Base-by-base conservation (phyloP, 1,140 invertebrate genomes). In the Monochamus saltuarius region DNA sequence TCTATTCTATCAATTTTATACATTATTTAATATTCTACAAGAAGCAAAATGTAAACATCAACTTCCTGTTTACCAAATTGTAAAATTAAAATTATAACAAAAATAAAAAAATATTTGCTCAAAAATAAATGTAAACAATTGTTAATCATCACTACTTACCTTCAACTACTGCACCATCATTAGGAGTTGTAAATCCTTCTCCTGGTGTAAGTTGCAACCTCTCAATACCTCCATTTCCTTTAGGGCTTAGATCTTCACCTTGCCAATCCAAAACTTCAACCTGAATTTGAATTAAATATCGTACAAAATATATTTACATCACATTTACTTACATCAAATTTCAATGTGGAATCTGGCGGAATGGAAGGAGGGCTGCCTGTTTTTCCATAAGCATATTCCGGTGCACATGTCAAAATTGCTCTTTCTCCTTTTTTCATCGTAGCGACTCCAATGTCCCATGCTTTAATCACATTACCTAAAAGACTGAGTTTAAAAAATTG, bases 351-450 rank as follows among this genome's bases (percentile, higher is more conserved):
- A 79, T 95, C 85, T n/a, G 90, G 85, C 16, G 94, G 95, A 68
- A 99, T 98, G 71, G 86, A 90, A 17, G 94, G 93, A 1, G 90
- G 89, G 72, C 85, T 89, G 34, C 95, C 96, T 49, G 71, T 72
- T 62, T 82, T 82, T 1, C 96, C 96, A 76, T 99, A 99, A 6
- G 92, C 96, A 81, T 96, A 98, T 58, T 96, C 86, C 4, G 95
- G 82, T 61, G 86, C 85, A 80, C 94, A 97, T 1, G 86, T 93
- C n/a, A 99, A 77, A 34, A 86, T 79, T 39, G 89, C 87, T 34
- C 89, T 77, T 79, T 99, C 96, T 0, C 93, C 92, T 69, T 89
- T 89, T 77, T 91, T 94, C 97, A 99, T 99, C 0, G 90, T 92
- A 0, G 90, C 88, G 6, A 99, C 88, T 50, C 94, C 96, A 64